phyloP scores from a whole-genome alignment of 2,888 invertebrate genomes.

The Thalpophila matura region DNA sequence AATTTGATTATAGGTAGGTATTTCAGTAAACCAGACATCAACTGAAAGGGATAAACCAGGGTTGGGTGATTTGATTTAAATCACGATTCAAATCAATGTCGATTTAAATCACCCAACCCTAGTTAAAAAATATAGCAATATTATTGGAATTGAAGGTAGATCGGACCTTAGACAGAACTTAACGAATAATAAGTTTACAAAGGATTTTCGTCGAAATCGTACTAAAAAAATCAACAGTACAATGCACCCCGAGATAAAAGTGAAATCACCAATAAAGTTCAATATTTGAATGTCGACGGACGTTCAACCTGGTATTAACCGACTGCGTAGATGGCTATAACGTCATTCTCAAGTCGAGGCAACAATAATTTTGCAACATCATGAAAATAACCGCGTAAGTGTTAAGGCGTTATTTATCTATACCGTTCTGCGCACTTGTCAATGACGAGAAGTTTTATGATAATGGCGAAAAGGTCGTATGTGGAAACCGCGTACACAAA shows the following conservation, averaged over 20 bases:
- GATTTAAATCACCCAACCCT: neutral
- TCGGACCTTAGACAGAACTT: neutral
- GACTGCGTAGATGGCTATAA: conserved; percentile 56
- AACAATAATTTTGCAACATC: conserved; percentile 36
- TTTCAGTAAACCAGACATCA: too few species aligned
- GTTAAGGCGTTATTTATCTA: conserved; percentile 50
- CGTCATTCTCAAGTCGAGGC: conserved; percentile 21
- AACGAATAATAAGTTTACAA: conserved; percentile 9
- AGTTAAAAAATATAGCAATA: neutral
- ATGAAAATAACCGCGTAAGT: conserved; percentile 54
- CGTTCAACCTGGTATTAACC: conserved; percentile 67
- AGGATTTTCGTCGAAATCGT: conserved; percentile 12
- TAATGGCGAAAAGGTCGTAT: conserved; percentile 67
- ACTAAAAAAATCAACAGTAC: conserved; percentile 29
- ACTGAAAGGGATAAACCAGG: too few species aligned
- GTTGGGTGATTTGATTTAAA: too few species aligned
- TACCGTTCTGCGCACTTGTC: conserved; percentile 54
- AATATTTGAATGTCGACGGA: conserved; percentile 74
- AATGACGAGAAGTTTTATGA: conserved; percentile 66
- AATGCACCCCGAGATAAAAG: conserved; percentile 72
- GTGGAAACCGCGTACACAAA: conserved; percentile 69
- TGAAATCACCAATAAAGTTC: conserved; percentile 73
- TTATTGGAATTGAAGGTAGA: neutral
- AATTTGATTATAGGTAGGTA: too few species aligned
- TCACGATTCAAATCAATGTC: too few species aligned